A percentile compares a stretch with the other conserved stretches of the same genome.
phyloP scores from a whole-genome alignment of 1,140 invertebrate genomes.

The Bombus waltoni region DNA sequence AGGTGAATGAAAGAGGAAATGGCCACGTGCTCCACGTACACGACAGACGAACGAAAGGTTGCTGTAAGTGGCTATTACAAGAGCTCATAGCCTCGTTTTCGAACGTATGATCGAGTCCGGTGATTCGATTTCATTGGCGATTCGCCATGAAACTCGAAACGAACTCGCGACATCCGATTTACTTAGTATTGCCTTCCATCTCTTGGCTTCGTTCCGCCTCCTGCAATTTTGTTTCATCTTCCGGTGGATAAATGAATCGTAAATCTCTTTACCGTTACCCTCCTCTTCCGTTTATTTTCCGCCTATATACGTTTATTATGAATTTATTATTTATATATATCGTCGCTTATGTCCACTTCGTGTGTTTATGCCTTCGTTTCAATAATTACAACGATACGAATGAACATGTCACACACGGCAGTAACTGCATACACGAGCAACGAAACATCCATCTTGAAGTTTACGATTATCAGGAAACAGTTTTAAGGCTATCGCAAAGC shows the following conservation, averaged over 20 bases:
- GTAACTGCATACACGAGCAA: no score
- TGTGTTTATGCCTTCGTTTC: neutral
- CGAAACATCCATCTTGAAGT: neutral
- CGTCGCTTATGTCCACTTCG: no score
- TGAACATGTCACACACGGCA: no score
- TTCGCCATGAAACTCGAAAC: constrained; percentile 46
- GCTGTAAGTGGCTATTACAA: constrained; percentile 38
- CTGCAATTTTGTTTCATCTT: constrained; percentile 9
- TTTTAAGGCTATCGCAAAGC: constrained; percentile 33
- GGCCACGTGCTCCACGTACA: neutral
- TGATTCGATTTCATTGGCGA: constrained; percentile 48
- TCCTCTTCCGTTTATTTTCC: neutral
- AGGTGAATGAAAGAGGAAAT: no score
- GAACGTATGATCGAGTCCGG: constrained; percentile 45
- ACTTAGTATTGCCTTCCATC: constrained; percentile 28
- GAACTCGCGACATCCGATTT: constrained; percentile 46
- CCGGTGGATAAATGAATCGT: constrained; percentile 19
- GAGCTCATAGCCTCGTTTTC: constrained; percentile 2
- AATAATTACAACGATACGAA: no score
- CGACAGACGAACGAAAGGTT: neutral
- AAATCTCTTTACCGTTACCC: constrained; percentile 23
- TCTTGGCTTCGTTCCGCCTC: constrained; percentile 15
- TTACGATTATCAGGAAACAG: constrained; percentile 22
- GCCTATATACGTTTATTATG: neutral
- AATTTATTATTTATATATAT: neutral